These are phyloP conservation scores for Petaurus breviceps DNA, from an alignment of 2,113 vertebrate genomes.

Conservation along the genomic window DNA sequence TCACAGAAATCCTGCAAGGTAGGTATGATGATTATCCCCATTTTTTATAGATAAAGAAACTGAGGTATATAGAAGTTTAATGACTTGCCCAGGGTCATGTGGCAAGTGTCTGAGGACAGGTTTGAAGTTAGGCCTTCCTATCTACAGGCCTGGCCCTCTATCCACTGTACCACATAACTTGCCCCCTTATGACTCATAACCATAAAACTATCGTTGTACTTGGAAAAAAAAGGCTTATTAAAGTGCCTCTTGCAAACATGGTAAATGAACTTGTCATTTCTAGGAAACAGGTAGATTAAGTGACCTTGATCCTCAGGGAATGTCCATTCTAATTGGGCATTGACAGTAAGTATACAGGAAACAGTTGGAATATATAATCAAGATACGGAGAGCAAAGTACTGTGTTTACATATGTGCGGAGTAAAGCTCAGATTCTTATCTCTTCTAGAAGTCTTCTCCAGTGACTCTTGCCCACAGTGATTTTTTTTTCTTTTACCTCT, in stretches of 20 bases:
- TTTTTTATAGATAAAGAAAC: background rate
- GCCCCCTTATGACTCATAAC: background rate
- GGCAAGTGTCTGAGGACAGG: too few relatives aligned
- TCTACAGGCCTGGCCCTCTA: background rate
- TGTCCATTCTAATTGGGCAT: background rate
- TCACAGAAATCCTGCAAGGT: background rate
- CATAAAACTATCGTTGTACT: background rate
- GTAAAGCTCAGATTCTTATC: background rate
- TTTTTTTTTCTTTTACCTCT: background rate
- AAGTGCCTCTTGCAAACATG: background rate
- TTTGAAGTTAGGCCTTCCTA: background rate
- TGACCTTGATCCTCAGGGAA: background rate
- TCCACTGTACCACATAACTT: background rate
- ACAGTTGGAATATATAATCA: background rate
- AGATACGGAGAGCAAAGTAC: background rate
- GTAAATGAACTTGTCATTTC: background rate
- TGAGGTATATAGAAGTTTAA: background rate
- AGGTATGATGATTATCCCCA: background rate
- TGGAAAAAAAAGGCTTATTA: background rate
- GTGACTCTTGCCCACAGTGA: background rate
- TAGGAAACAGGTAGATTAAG: background rate
- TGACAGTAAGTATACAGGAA: background rate
- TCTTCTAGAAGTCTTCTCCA: background rate
- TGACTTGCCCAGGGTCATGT: background rate
- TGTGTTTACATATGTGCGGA: background rate